Evolutionary conservation across 1,140 invertebrate genomes (phyloP).

Genomic region (Drosophila ohnishii): DNA sequence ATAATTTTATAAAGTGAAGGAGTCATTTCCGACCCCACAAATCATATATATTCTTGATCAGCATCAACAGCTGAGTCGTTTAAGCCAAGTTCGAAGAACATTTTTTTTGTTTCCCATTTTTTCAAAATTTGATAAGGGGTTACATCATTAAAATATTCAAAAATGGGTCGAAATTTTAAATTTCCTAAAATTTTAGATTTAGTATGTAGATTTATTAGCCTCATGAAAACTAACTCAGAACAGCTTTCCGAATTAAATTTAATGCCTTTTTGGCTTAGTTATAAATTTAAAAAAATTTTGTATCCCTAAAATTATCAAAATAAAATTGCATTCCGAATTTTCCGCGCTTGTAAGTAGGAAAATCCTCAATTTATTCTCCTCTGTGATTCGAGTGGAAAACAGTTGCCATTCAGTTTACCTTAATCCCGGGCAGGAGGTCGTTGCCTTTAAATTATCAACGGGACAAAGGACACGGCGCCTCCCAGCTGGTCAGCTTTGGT

Average conservation of each 20-base stretch:
- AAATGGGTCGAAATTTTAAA: too few species aligned
- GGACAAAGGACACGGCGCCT: slow-evolving; percentile 45
- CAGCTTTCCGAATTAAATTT: background rate
- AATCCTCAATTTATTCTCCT: slow-evolving; percentile 37
- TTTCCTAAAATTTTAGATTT: background rate
- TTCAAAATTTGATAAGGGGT: too few species aligned
- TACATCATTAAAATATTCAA: too few species aligned
- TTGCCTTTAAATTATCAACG: slow-evolving; percentile 61
- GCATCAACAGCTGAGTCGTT: too few species aligned
- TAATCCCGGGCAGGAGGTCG: slow-evolving; percentile 62
- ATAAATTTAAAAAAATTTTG: too few species aligned
- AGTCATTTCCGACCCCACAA: too few species aligned
- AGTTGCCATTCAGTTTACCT: slow-evolving; percentile 33
- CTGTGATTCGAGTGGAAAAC: slow-evolving; percentile 33
- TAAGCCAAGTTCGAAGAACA: too few species aligned
- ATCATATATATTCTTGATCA: too few species aligned
- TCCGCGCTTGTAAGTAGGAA: background rate
- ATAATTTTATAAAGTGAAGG: background rate
- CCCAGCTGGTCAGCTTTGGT: slow-evolving; percentile 39
- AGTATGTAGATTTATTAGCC: background rate
- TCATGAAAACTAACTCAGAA: background rate
- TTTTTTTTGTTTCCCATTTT: too few species aligned
- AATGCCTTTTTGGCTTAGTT: background rate
- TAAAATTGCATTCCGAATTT: background rate
- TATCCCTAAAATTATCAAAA: too few species aligned